These are phyloP conservation scores for Empidonax alnorum DNA, from an alignment of 2,113 vertebrate species.

Conservation along the genomic window DNA sequence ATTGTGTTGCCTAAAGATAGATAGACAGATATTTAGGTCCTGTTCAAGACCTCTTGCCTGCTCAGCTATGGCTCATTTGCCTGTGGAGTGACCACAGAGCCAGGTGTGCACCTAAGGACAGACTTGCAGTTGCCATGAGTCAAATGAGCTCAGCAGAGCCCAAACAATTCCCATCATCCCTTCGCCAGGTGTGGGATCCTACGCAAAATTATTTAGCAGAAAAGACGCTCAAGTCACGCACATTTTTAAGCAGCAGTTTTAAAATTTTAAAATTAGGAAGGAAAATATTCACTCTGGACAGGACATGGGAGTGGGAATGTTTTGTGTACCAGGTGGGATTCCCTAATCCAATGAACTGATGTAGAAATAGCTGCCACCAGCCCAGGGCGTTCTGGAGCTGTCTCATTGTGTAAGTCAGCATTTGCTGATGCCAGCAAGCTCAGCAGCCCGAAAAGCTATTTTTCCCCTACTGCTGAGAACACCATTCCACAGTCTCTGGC, in stretches of 20 bases:
- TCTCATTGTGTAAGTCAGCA: neutral
- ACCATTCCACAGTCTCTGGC: conserved; percentile 7
- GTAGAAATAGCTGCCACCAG: conserved; percentile 8
- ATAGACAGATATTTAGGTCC: neutral
- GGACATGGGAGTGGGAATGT: neutral
- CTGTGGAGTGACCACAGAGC: neutral
- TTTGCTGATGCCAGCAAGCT: conserved; percentile 38
- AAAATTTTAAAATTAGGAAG: neutral
- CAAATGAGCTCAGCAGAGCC: neutral
- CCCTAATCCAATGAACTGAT: neutral
- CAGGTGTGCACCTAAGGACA: neutral
- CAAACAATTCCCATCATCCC: neutral
- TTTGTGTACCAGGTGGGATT: neutral
- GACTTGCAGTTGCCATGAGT: neutral
- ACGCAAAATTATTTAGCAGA: neutral
- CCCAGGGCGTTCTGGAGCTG: neutral
- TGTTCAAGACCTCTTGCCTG: neutral
- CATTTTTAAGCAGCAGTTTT: neutral
- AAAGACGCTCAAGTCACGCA: neutral
- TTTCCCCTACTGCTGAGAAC: conserved; percentile 49
- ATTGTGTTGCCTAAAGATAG: neutral
- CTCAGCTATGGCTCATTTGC: neutral
- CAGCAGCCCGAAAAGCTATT: neutral
- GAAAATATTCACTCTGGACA: neutral
- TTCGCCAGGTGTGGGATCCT: neutral